A percentile compares a stretch with the other conserved stretches of the same genome.
Evolutionary conservation across 2,113 vertebrate species (phyloP).

Genomic region (Callocephalon fimbriatum): DNA sequence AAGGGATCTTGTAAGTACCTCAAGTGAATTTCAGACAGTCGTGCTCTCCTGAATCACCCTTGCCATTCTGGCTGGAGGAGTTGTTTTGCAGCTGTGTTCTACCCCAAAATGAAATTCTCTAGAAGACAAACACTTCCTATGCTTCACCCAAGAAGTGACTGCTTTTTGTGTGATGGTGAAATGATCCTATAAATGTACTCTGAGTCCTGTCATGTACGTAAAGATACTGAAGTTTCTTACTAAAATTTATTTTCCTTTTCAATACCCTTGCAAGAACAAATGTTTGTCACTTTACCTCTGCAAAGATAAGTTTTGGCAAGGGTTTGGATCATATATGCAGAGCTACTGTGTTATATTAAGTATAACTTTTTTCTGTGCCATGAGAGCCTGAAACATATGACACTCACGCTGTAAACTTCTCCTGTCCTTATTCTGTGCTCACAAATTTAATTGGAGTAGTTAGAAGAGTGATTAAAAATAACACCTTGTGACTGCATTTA

Average conservation of each 20-base stretch:
- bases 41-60: not conserved
- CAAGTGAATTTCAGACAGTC: not conserved
- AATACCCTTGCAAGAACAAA: not conserved
- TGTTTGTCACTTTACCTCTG: not conserved
- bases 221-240: not conserved
- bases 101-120: not conserved
- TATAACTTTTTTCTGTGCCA: not conserved
- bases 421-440: not conserved
- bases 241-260: not conserved
- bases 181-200: not conserved
- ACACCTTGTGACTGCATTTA: constrained; percentile 42
- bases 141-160: not conserved
- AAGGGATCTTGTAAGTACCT: not conserved
- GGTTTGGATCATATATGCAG: not conserved
- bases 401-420: not conserved
- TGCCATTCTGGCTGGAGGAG: not conserved
- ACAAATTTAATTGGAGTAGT: constrained; percentile 37
- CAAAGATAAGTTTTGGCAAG: not conserved
- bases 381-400: not conserved
- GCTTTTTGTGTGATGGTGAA: not conserved
- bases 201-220: not conserved
- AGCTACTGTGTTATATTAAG: not conserved
- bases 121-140: not conserved
- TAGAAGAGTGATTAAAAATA: constrained; percentile 47
- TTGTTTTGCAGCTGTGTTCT: not conserved